These are phyloP conservation scores for Sander vitreus DNA, from an alignment of 2,113 vertebrate genomes.

Conservation along the genomic window DNA sequence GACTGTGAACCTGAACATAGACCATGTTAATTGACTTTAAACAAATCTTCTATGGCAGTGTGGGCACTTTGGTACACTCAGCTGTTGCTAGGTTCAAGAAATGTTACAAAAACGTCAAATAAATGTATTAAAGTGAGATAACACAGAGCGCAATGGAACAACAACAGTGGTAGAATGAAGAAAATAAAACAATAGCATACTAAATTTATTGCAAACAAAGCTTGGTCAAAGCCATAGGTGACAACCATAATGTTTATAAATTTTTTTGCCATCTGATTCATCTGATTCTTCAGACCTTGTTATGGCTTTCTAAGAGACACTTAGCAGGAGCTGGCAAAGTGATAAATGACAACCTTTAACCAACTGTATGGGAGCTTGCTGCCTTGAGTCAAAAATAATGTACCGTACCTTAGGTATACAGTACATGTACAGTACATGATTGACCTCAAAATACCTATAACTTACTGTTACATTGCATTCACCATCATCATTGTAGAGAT, in stretches of 20 bases:
- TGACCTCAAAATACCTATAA: background rate
- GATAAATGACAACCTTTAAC: constrained; percentile 5
- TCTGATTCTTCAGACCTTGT: background rate
- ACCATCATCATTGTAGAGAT: background rate
- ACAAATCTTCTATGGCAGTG: background rate
- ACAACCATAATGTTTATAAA: background rate
- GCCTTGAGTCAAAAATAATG: background rate
- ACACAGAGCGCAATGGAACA: background rate
- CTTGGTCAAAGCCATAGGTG: background rate
- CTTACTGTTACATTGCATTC: background rate
- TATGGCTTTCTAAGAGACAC: background rate
- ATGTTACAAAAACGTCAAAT: background rate
- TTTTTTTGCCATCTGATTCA: background rate
- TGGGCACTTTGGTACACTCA: background rate
- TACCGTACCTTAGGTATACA: background rate
- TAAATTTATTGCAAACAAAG: background rate
- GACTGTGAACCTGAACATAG: constrained; percentile 2
- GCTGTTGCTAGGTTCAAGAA: background rate
- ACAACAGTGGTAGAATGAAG: background rate
- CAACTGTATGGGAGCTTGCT: background rate
- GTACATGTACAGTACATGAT: background rate
- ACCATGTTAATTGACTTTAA: constrained; percentile 9
- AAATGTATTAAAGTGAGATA: background rate
- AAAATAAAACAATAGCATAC: constrained; percentile 1
- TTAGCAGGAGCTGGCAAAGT: background rate